A percentile compares a stretch with the other conserved stretches of the same genome.
Conservation (phyloP, 2,888 invertebrate genomes). For the Diploptera punctata region DNA sequence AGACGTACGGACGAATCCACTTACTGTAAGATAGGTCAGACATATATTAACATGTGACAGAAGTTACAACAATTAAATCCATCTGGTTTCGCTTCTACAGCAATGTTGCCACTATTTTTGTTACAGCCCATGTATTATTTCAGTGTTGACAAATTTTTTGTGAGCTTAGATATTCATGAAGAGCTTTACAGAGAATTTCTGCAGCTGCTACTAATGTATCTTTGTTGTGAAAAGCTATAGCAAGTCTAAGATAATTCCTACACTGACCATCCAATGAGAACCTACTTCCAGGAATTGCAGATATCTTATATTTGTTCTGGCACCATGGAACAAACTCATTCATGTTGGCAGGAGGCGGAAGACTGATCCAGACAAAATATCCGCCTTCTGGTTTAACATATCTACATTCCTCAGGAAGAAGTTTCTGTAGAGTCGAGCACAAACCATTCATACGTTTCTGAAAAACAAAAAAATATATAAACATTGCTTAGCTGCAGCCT, state of each 20-base stretch:
- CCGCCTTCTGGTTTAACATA: constrained; percentile 61
- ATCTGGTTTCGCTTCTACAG: too few species aligned
- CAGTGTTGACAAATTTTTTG: too few species aligned
- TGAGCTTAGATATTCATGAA: constrained; percentile 27
- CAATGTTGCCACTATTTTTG: too few species aligned
- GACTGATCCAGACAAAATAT: constrained; percentile 66
- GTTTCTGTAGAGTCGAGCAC: constrained; percentile 54
- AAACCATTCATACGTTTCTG: constrained; percentile 57
- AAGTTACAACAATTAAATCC: too few species aligned
- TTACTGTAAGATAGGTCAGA: too few species aligned
- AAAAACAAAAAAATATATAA: background rate
- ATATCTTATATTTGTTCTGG: constrained; percentile 55
- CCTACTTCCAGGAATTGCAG: constrained; percentile 55
- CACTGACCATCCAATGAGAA: constrained; percentile 54
- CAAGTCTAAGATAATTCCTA: constrained; percentile 57
- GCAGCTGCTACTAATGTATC: constrained; percentile 53
- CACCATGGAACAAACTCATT: constrained; percentile 55
- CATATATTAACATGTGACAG: too few species aligned
- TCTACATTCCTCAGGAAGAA: constrained; percentile 56
- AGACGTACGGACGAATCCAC: too few species aligned
- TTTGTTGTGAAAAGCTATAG: constrained; percentile 59
- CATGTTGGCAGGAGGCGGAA: constrained; percentile 56
- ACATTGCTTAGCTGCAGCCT: too few species aligned
- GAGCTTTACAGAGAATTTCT: constrained; percentile 52
- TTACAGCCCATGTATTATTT: too few species aligned